phyloP scores from a whole-genome alignment of 37 sponge, comb jelly and placozoan species.

The Aphrocallistes beatrix region DNA sequence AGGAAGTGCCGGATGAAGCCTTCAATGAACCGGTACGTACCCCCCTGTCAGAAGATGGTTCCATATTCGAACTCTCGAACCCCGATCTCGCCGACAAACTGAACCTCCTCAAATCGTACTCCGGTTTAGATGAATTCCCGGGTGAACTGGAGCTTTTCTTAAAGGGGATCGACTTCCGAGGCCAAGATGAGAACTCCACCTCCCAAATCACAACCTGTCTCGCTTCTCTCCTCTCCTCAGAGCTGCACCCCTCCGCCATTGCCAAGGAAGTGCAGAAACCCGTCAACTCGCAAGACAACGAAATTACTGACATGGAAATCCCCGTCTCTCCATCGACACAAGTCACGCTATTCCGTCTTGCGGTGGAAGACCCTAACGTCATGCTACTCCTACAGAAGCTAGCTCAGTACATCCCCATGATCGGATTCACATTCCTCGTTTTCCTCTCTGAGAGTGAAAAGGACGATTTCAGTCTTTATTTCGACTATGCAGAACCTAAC shows the following conservation, averaged over 20 bases:
- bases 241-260: background rate
- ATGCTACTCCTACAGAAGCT: background rate
- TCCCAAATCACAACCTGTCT: background rate
- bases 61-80: background rate
- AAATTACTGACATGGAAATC: background rate
- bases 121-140: background rate
- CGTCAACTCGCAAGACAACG: background rate
- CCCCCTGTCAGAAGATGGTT: background rate
- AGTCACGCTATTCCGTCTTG: background rate
- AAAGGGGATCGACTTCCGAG: background rate
- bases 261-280: background rate
- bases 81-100: background rate
- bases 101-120: background rate
- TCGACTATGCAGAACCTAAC: background rate
- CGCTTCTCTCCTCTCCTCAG: background rate
- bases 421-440: background rate
- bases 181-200: background rate
- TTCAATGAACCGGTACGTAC: background rate
- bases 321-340: background rate
- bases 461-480: background rate
- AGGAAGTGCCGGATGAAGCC: background rate
- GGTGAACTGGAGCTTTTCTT: background rate
- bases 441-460: background rate
- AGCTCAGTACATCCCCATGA: background rate
- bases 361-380: background rate